Evolutionary conservation across 2,113 vertebrate genomes (phyloP).

Genomic region (Pholis gunnellus): DNA sequence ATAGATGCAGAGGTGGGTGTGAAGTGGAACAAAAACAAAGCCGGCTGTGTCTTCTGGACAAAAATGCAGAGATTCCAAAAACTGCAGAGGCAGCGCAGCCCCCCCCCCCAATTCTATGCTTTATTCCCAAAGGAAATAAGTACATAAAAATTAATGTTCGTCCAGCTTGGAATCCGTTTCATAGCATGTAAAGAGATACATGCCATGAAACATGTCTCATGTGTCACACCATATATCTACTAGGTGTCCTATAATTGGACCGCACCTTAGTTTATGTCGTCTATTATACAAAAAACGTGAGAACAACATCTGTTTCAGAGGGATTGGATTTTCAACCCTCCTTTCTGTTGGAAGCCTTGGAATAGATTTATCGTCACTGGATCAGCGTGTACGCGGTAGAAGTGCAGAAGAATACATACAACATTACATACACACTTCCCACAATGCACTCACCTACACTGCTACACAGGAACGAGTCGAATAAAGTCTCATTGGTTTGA

Average conservation of each 20-base stretch:
- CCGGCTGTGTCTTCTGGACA: conserved; percentile 30
- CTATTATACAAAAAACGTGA: no score
- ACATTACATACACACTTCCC: no score
- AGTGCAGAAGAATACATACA: no score
- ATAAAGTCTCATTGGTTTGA: background rate
- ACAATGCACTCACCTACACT: no score
- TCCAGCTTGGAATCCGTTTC: background rate
- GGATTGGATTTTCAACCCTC: no score
- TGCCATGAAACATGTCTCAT: background rate
- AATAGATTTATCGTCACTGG: no score
- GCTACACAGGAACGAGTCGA: no score
- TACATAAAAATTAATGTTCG: background rate
- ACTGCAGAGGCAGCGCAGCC: background rate
- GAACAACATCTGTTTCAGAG: background rate
- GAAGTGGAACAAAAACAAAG: conserved; percentile 32
- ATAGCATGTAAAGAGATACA: background rate
- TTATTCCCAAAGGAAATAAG: background rate
- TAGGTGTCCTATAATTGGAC: no score
- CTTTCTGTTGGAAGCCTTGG: no score
- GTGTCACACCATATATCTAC: no score
- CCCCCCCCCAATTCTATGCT: background rate
- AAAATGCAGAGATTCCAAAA: conserved; percentile 13
- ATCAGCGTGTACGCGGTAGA: no score
- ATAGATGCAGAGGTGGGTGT: conserved; percentile 19
- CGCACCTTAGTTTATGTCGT: no score